Conservation (phyloP, 2,888 invertebrate genomes). For the Scelioninae gen. 1 region DNA sequence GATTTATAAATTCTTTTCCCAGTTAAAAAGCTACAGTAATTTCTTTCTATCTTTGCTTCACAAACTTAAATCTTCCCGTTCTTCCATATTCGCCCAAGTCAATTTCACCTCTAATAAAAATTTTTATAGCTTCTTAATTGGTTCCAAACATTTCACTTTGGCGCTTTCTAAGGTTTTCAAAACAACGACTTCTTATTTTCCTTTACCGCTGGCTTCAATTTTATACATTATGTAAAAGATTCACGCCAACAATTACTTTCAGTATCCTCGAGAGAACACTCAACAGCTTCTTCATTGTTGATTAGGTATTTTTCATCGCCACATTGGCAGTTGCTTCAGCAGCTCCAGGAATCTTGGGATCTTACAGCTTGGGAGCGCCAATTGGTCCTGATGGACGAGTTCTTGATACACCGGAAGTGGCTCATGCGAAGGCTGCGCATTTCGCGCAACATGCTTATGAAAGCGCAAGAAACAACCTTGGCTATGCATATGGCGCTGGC, state of each 20-base stretch:
- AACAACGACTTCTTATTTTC: conserved; percentile 8
- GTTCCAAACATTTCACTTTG: conserved; percentile 41
- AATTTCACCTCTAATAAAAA: conserved; percentile 54
- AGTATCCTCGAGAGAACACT: neutral
- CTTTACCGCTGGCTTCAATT: neutral
- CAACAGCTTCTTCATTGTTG: neutral
- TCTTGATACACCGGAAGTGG: conserved; percentile 68
- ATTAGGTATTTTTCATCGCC: conserved; percentile 54
- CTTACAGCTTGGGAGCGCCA: conserved; percentile 75
- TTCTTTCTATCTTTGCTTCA: neutral
- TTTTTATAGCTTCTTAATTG: conserved; percentile 44
- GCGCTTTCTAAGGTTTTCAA: conserved; percentile 43
- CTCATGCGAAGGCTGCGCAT: conserved; percentile 64
- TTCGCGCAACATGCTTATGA: conserved; percentile 65
- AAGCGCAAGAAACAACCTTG: conserved; percentile 51
- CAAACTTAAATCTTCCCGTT: conserved; percentile 9
- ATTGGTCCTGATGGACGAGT: conserved; percentile 74
- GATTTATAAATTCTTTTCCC: too few relatives aligned
- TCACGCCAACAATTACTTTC: conserved; percentile 14
- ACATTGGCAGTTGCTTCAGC: conserved; percentile 54
- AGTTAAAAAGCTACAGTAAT: too few relatives aligned
- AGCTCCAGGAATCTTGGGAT: conserved; percentile 41
- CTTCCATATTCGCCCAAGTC: conserved; percentile 6
- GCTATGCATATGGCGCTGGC: conserved; percentile 40
- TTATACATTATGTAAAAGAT: conserved; percentile 18